Conservation (phyloP, 2,888 invertebrate species). For the Parapristionchus giblindavisi region DNA sequence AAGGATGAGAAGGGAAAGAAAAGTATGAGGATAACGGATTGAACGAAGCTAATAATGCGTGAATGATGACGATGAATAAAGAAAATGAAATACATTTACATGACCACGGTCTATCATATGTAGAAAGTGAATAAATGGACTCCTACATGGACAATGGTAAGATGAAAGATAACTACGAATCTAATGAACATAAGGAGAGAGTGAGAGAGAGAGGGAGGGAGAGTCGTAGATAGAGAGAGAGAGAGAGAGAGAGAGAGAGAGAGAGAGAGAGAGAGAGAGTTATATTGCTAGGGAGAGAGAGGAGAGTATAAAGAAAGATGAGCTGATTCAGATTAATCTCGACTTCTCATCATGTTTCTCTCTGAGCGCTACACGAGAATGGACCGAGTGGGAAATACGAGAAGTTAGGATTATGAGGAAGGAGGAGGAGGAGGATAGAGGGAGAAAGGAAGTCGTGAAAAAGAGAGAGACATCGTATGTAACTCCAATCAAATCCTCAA, state of each 20-base stretch:
- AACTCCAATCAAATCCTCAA: not conserved
- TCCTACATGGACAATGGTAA: no score
- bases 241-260: not conserved
- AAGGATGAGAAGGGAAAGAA: not conserved
- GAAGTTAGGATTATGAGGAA: not conserved
- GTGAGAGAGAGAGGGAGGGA: not conserved
- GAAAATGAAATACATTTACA: no score
- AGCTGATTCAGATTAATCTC: not conserved
- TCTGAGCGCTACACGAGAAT: not conserved
- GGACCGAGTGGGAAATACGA: not conserved
- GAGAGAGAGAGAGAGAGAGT: not conserved
- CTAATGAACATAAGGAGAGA: not conserved
- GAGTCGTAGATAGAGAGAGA: not conserved
- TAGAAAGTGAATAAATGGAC: no score
- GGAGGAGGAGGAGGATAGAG: not conserved
- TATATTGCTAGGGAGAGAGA: not conserved
- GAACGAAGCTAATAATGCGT: no score
- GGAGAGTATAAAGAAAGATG: not conserved
- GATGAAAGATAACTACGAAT: no score
- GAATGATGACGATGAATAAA: no score
- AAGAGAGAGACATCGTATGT: not conserved
- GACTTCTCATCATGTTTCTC: not conserved
- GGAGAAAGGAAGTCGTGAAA: not conserved
- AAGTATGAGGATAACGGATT: no score
- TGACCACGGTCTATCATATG: no score